These are phyloP conservation scores for Zoanthus sansibaricus DNA, from an alignment of 92 coral and sea anemone species.

Conservation along the genomic window DNA sequence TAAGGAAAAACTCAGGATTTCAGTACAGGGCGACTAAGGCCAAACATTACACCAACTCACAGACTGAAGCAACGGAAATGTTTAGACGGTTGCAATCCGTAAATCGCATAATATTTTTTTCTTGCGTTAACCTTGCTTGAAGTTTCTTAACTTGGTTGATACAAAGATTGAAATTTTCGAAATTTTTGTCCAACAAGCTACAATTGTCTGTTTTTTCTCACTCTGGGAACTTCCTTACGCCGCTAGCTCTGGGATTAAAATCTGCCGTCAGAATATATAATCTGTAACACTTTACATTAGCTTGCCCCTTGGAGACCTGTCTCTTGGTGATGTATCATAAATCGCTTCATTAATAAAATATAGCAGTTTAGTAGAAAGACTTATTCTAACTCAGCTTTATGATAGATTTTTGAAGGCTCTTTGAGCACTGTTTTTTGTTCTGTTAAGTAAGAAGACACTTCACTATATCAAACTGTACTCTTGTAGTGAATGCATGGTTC, in stretches of 20 bases:
- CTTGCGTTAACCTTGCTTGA: neutral
- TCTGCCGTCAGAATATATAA: neutral
- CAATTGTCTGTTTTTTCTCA: slow-evolving; percentile 27
- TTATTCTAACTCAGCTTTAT: neutral
- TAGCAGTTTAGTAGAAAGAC: neutral
- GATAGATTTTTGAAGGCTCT: neutral
- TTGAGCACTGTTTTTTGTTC: neutral
- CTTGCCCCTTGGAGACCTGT: neutral
- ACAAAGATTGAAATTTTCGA: neutral
- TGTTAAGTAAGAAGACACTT: neutral
- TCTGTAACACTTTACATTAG: neutral
- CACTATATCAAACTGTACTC: neutral
- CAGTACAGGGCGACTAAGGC: neutral
- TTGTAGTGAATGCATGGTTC: neutral
- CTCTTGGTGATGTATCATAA: neutral
- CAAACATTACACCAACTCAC: neutral
- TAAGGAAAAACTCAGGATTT: neutral
- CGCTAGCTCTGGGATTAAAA: neutral
- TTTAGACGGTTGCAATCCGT: neutral
- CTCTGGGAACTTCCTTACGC: neutral
- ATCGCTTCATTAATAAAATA: neutral
- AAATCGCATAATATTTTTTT: neutral
- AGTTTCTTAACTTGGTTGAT: neutral
- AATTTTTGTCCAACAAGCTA: neutral
- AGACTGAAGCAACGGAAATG: neutral